Evolutionary conservation across 2,797 vertebrate species (phyloP).

Genomic region (Odontamblyopus rebecca): DNA sequence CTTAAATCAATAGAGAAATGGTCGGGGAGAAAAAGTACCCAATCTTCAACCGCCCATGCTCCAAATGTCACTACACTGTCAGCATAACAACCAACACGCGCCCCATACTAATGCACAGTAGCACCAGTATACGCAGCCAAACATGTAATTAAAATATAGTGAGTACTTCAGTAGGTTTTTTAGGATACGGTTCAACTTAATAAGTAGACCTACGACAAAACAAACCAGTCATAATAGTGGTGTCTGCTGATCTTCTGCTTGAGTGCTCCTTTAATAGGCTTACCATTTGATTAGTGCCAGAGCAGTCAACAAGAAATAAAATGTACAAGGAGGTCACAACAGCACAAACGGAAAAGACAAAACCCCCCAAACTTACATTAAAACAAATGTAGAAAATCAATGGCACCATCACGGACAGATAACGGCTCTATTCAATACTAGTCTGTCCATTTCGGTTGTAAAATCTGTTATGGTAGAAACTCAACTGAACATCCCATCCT

Average conservation of each 20-base stretch:
- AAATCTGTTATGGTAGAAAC: background rate
- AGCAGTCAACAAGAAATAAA: slow-evolving; percentile 20
- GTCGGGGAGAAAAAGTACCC: background rate
- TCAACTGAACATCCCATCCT: background rate
- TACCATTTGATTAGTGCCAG: slow-evolving; percentile 9
- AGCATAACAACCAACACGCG: background rate
- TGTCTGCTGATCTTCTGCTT: slow-evolving; percentile 12
- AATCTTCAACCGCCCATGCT: background rate
- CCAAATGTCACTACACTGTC: slow-evolving; percentile 1
- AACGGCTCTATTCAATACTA: background rate
- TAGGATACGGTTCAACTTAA: background rate
- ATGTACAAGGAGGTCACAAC: slow-evolving; percentile 10
- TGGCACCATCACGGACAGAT: background rate
- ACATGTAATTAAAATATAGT: background rate
- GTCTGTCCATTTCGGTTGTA: background rate
- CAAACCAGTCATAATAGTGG: background rate
- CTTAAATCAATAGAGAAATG: background rate
- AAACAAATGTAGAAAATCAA: slow-evolving; percentile 10
- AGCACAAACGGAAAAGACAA: slow-evolving; percentile 9
- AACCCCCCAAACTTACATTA: background rate
- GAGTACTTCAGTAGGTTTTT: background rate
- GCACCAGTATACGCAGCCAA: background rate
- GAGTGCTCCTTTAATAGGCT: slow-evolving; percentile 9
- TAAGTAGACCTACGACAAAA: background rate
- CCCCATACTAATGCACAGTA: background rate